A percentile compares a stretch with the other conserved stretches of the same genome.
phyloP scores from a whole-genome alignment of 2,888 invertebrate species.

The Melanostoma mellinum region DNA sequence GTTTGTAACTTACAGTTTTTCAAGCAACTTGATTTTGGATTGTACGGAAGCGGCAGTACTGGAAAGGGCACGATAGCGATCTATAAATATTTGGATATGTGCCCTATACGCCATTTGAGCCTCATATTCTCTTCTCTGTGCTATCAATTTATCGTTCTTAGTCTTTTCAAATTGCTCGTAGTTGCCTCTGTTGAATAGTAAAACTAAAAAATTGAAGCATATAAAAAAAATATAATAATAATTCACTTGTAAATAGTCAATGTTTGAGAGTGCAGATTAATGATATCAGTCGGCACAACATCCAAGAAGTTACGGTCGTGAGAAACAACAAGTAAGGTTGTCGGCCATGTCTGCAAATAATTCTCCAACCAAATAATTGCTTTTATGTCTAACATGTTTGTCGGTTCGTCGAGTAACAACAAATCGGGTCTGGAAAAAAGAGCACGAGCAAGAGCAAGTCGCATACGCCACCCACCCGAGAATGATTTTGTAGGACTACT shows the following conservation, averaged over 20 bases:
- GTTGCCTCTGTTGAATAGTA: constrained; percentile 87
- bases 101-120: constrained; percentile 97
- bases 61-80: constrained; percentile 98
- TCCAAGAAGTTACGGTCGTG: constrained; percentile 99
- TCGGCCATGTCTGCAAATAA: constrained; percentile 97
- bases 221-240: not conserved
- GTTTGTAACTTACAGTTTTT: constrained; percentile 91
- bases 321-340: constrained; percentile 97
- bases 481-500: constrained; percentile 93
- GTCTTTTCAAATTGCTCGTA: constrained; percentile 98
- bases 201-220: too few species aligned
- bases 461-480: constrained; percentile 99
- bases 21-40: constrained; percentile 98
- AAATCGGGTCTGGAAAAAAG: constrained; percentile 97
- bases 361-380: constrained; percentile 99
- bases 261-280: constrained; percentile 94
- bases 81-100: constrained; percentile 99
- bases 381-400: constrained; percentile 99
- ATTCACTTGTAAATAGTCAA: constrained; percentile 92
- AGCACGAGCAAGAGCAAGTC: constrained; percentile 97
- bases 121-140: constrained; percentile 98
- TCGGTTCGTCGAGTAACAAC: constrained; percentile 97
- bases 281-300: constrained; percentile 98
- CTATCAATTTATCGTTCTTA: constrained; percentile 95
- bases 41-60: constrained; percentile 99